Percentiles rank a stretch among this genome's conserved stretches.
Conservation (phyloP, 2,797 vertebrate species). For the Alcedo quadribrachys region DNA sequence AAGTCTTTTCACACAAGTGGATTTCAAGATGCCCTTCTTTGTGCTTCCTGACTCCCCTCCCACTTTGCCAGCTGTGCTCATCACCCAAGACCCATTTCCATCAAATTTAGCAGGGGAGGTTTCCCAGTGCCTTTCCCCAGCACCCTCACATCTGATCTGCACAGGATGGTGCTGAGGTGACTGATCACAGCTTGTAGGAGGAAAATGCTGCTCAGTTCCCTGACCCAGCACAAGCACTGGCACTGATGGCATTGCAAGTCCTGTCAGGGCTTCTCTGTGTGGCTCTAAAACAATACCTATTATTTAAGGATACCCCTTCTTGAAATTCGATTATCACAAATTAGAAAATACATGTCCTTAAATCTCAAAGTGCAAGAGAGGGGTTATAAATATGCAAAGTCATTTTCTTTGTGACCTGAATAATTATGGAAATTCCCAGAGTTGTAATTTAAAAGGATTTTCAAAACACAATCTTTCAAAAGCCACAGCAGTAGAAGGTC, state of each 20-base stretch:
- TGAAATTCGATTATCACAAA: slow-evolving; percentile 55
- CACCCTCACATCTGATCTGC: not conserved
- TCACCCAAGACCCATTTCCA: not conserved
- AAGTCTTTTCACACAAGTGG: not conserved
- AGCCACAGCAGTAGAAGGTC: slow-evolving; percentile 51
- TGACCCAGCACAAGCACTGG: not conserved
- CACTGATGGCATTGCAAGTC: not conserved
- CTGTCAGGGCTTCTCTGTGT: slow-evolving; percentile 25
- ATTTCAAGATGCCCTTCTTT: not conserved
- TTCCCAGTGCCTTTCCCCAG: not conserved
- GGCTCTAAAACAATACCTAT: slow-evolving; percentile 31
- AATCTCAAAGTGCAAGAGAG: slow-evolving; percentile 44
- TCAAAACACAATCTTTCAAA: slow-evolving; percentile 54
- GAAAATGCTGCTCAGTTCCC: not conserved
- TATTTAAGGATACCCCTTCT: slow-evolving; percentile 44
- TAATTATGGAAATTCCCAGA: slow-evolving; percentile 45
- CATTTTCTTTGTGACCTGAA: slow-evolving; percentile 62
- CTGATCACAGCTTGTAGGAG: rapidly evolving
- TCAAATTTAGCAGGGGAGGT: not conserved
- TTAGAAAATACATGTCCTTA: slow-evolving; percentile 51
- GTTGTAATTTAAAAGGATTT: slow-evolving; percentile 48
- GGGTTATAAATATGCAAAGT: slow-evolving; percentile 69
- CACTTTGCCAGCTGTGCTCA: not conserved
- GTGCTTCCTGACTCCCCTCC: not conserved
- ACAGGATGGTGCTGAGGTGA: rapidly evolving